phyloP scores from a whole-genome alignment of 2,797 vertebrate genomes.

The Hozukius guyotensis region DNA sequence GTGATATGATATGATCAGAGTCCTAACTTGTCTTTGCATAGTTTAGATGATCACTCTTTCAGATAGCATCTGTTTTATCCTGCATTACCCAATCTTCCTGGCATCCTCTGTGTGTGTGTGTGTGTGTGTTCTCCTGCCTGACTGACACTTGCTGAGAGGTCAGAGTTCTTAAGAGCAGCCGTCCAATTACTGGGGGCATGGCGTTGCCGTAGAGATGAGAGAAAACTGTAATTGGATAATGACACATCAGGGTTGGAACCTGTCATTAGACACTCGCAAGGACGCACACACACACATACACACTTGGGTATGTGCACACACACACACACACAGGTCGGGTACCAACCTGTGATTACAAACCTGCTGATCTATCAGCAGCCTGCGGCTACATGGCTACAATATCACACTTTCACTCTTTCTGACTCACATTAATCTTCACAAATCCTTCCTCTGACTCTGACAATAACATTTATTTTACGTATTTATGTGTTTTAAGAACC shows the following conservation, averaged over 20 bases:
- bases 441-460: background rate
- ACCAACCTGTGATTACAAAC: slow-evolving; percentile 74
- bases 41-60: slow-evolving; percentile 63
- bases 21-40: slow-evolving; percentile 74
- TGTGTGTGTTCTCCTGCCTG: slow-evolving; percentile 27
- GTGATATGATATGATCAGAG: slow-evolving; percentile 64
- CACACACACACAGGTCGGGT: slow-evolving; percentile 7
- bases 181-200: slow-evolving; percentile 69
- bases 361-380: slow-evolving; percentile 71
- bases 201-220: slow-evolving; percentile 77
- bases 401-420: slow-evolving; percentile 45
- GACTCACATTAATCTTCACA: background rate
- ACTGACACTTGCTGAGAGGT: slow-evolving; percentile 75
- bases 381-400: slow-evolving; percentile 28
- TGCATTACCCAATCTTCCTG: slow-evolving; percentile 62
- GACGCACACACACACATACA: slow-evolving; percentile 1
- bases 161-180: slow-evolving; percentile 72
- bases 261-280: slow-evolving; percentile 73
- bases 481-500: no score
- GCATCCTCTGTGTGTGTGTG: slow-evolving; percentile 37
- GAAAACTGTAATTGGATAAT: slow-evolving; percentile 83
- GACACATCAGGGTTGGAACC: slow-evolving; percentile 72
- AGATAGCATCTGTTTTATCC: slow-evolving; percentile 70
- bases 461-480: no score
- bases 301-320: background rate